phyloP scores from a whole-genome alignment of 2,888 invertebrate species.

The Sminthurides aquaticus region DNA sequence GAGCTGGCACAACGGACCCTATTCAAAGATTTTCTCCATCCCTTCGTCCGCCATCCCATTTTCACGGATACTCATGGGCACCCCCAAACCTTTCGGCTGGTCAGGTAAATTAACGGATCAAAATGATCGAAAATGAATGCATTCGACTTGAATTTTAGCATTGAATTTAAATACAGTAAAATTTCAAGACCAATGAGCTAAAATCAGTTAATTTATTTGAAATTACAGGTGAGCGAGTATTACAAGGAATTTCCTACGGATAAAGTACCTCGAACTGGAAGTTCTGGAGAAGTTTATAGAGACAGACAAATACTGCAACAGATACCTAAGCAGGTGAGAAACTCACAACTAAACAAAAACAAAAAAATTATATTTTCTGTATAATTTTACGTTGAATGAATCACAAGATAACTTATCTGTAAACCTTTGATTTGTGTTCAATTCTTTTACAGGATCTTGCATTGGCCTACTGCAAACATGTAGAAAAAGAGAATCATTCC shows the following conservation, averaged over 20 bases:
- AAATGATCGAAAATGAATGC: too few relatives aligned
- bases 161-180: too few relatives aligned
- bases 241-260: conserved; percentile 80
- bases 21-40: conserved; percentile 47
- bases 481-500: conserved; percentile 67
- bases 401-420: too few relatives aligned
- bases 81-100: conserved; percentile 57
- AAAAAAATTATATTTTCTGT: not conserved
- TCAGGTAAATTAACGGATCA: conserved; percentile 47
- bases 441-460: conserved; percentile 38
- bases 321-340: conserved; percentile 88
- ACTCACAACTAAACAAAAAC: not conserved
- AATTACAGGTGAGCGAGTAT: conserved; percentile 74
- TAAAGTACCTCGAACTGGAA: conserved; percentile 65
- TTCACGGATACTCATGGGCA: conserved; percentile 65
- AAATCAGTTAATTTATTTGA: conserved; percentile 13
- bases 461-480: conserved; percentile 44
- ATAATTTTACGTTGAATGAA: too few relatives aligned
- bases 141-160: too few relatives aligned
- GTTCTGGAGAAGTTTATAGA: conserved; percentile 71
- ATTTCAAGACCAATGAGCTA: too few relatives aligned
- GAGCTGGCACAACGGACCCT: conserved; percentile 50
- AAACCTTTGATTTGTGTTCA: too few relatives aligned
- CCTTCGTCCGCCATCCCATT: conserved; percentile 51
- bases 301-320: conserved; percentile 77